Percentiles rank a stretch among this genome's conserved stretches.
Evolutionary conservation across 2,797 vertebrate species (phyloP).

Genomic region (Peromyscus nudipes): DNA sequence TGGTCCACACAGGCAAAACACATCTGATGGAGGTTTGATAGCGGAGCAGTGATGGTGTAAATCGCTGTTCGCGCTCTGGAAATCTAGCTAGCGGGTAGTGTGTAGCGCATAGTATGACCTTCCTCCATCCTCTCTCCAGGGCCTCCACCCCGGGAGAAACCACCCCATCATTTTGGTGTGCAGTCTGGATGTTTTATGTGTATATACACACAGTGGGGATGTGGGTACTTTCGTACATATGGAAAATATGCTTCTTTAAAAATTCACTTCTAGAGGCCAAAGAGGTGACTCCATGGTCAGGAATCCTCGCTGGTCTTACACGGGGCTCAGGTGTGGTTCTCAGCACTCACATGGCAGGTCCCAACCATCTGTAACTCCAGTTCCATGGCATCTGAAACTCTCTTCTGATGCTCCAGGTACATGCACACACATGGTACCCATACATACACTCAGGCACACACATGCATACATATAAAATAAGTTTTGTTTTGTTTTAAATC

Average conservation of each 20-base stretch:
- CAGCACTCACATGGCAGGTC: neutral
- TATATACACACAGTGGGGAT: neutral
- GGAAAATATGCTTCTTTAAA: neutral
- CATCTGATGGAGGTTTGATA: neutral
- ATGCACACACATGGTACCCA: neutral
- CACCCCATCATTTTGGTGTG: neutral
- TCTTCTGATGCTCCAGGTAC: neutral
- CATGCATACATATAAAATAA: neutral
- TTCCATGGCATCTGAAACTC: neutral
- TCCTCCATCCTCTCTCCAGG: too few species aligned
- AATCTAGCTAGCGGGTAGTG: neutral
- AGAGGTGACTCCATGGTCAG: neutral
- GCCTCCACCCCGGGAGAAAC: neutral
- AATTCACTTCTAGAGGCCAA: neutral
- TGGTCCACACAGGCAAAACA: constrained; percentile 5
- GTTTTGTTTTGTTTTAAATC: neutral
- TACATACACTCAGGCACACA: neutral
- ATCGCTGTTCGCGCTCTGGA: neutral
- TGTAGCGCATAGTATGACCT: neutral
- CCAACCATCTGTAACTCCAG: neutral
- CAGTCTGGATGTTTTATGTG: neutral
- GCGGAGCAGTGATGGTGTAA: neutral
- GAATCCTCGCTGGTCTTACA: neutral
- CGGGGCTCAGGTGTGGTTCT: neutral
- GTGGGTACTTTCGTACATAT: neutral